phyloP scores from a whole-genome alignment of 2,113 vertebrate species.

The Lucifuga dentata region DNA sequence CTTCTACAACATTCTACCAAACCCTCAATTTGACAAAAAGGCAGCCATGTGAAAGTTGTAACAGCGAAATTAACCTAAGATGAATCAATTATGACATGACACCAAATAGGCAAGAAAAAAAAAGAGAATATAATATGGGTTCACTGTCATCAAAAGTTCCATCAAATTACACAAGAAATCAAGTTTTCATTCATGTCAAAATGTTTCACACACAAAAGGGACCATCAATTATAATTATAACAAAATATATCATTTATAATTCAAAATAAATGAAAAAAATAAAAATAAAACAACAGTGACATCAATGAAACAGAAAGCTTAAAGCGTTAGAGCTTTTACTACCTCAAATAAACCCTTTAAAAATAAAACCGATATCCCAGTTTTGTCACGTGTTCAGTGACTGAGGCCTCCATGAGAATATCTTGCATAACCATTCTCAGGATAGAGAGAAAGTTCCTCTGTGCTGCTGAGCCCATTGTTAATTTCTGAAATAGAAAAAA shows the following conservation, averaged over 20 bases:
- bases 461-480: conserved; percentile 86
- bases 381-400: conserved; percentile 38
- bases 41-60: conserved; percentile 72
- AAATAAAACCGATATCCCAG: not conserved
- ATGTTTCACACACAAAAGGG: conserved; percentile 4
- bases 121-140: conserved; percentile 6
- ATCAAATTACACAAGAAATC: not conserved
- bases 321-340: not conserved
- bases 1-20: conserved; percentile 16
- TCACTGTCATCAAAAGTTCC: not conserved
- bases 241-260: conserved; percentile 28
- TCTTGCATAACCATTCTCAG: conserved; percentile 84
- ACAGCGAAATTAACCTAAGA: conserved; percentile 18
- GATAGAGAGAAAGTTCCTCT: conserved; percentile 89
- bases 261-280: conserved; percentile 44
- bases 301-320: conserved; percentile 13
- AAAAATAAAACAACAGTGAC: conserved; percentile 55
- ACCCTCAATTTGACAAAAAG: conserved; percentile 61
- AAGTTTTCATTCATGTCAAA: not conserved
- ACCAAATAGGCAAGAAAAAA: conserved; percentile 52
- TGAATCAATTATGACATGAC: conserved; percentile 45
- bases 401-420: conserved; percentile 80
- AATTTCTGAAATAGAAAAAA: conserved; percentile 85
- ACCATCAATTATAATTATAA: not conserved
- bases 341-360: not conserved